Evolutionary conservation across 2,113 vertebrate species (phyloP).

Genomic region (Notechis scutatus): DNA sequence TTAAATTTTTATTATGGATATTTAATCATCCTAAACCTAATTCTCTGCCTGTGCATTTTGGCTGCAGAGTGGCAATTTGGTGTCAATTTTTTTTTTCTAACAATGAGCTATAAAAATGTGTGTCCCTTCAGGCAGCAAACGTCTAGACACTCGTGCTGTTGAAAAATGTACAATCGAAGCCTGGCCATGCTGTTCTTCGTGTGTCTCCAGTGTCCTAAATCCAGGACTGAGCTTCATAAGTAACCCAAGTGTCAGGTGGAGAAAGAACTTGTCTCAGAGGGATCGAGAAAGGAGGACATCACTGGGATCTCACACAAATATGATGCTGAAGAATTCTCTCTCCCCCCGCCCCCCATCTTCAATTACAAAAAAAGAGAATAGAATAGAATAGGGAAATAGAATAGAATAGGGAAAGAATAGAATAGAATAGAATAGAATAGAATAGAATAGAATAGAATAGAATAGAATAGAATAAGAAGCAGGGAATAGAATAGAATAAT

Average conservation of each 20-base stretch:
- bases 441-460: too few species aligned
- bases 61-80: neutral
- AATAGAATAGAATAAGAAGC: too few species aligned
- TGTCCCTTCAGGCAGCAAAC: neutral
- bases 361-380: too few species aligned
- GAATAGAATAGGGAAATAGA: too few species aligned
- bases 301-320: neutral
- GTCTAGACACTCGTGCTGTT: neutral
- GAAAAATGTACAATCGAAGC: neutral
- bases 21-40: constrained; percentile 21
- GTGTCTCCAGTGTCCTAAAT: neutral
- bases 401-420: too few species aligned
- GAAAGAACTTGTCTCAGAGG: neutral
- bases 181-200: neutral
- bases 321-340: neutral
- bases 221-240: neutral
- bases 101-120: constrained; percentile 3
- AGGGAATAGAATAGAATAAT: too few species aligned
- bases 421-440: too few species aligned
- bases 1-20: constrained; percentile 32
- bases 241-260: neutral
- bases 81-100: neutral
- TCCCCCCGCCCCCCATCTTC: neutral
- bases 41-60: constrained; percentile 19
- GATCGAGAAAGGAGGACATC: neutral